phyloP scores from a whole-genome alignment of 2,797 vertebrate genomes.

The Coreius guichenoti region DNA sequence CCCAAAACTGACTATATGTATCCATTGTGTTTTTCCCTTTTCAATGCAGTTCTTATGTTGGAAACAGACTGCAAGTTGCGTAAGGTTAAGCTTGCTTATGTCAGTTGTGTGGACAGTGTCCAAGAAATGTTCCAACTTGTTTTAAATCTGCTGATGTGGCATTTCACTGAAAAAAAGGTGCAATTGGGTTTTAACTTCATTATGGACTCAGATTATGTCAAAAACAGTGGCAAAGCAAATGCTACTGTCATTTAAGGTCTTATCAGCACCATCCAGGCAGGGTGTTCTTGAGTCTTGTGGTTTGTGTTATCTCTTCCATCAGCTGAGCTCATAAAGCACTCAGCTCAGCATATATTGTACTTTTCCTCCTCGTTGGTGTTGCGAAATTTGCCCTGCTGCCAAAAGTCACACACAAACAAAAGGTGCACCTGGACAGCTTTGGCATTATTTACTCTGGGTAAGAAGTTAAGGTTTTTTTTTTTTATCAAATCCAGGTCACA shows the following conservation, averaged over 20 bases:
- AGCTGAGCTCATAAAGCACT: conserved; percentile 58
- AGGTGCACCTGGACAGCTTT: conserved; percentile 81
- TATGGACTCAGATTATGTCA: conserved; percentile 17
- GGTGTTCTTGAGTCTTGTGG: conserved; percentile 48
- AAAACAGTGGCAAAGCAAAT: conserved; percentile 35
- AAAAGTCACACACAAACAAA: conserved; percentile 83
- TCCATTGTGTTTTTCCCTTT: not conserved
- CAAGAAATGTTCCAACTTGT: conserved; percentile 33
- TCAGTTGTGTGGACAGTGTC: conserved; percentile 57
- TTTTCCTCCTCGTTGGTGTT: conserved; percentile 54
- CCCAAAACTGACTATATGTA: not conserved
- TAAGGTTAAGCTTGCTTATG: conserved; percentile 63
- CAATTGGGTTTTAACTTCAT: conserved; percentile 34
- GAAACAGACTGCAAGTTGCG: not conserved
- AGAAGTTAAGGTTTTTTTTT: conserved; percentile 70
- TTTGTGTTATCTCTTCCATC: conserved; percentile 60
- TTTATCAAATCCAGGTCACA: conserved; percentile 84
- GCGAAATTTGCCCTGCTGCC: conserved; percentile 74
- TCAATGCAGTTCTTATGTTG: not conserved
- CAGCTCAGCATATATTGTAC: conserved; percentile 61
- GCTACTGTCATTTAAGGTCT: conserved; percentile 43
- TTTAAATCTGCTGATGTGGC: conserved; percentile 46
- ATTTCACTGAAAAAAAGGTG: conserved; percentile 34
- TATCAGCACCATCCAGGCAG: conserved; percentile 47
- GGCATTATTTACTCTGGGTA: conserved; percentile 79